Evolutionary conservation across 2,113 vertebrate species (phyloP).

Genomic region (Leptodactylus fuscus): DNA sequence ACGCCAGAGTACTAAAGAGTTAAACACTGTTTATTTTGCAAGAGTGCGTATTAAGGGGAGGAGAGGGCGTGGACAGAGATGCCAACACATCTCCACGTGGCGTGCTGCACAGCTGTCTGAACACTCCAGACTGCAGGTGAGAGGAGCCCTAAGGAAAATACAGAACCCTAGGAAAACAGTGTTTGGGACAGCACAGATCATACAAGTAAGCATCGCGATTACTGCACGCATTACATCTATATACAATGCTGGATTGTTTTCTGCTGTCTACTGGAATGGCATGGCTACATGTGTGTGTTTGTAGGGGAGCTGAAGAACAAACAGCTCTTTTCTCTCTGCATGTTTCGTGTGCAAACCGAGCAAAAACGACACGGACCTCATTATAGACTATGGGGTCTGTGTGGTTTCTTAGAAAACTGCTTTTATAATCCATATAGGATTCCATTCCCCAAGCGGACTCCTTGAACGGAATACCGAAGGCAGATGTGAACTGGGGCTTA

Average conservation of each 20-base stretch:
- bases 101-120: constrained; percentile 27
- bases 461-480: too few species aligned
- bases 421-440: too few species aligned
- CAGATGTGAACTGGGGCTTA: too few species aligned
- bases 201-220: not conserved
- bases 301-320: not conserved
- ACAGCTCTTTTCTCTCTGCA: too few species aligned
- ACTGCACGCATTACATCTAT: not conserved
- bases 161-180: not conserved
- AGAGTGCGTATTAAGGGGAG: not conserved
- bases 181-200: not conserved
- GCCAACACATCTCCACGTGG: constrained; percentile 41
- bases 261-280: not conserved
- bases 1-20: too few species aligned
- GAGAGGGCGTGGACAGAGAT: not conserved
- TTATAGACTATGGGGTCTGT: too few species aligned
- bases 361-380: too few species aligned
- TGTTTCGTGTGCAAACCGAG: too few species aligned
- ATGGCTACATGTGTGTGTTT: not conserved
- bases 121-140: not conserved
- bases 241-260: not conserved
- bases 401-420: too few species aligned
- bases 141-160: not conserved
- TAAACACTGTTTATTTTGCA: not conserved
- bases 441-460: too few species aligned